These are phyloP conservation scores for Mirounga angustirostris DNA, from an alignment of 2,113 vertebrate species.

Conservation along the genomic window DNA sequence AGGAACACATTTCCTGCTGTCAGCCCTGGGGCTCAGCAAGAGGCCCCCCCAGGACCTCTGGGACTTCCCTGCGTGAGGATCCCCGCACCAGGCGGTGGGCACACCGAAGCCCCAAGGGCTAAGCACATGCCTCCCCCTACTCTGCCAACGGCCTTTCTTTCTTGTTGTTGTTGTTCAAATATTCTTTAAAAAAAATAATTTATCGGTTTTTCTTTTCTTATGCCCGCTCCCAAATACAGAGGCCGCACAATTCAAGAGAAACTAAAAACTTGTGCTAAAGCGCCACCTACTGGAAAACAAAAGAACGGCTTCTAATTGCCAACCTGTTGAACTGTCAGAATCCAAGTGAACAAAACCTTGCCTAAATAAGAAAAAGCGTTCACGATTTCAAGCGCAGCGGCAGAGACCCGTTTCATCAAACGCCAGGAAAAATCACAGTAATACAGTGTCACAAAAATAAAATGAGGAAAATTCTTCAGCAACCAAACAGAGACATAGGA, in stretches of 20 bases:
- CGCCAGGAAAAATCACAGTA: not conserved
- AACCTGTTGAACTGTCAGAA: not conserved
- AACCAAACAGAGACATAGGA: not conserved
- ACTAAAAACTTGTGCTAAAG: not conserved
- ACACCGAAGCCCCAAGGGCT: not conserved
- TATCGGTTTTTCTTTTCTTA: not conserved
- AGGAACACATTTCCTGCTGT: not conserved
- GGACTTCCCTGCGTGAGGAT: not conserved
- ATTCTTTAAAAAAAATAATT: not conserved
- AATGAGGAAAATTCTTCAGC: not conserved
- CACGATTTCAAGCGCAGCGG: not conserved
- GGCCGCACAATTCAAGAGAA: not conserved
- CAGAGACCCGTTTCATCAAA: not conserved
- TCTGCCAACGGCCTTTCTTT: not conserved
- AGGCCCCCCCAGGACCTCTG: not conserved
- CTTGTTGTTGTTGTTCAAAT: not conserved
- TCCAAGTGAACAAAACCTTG: not conserved
- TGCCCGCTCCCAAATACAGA: not conserved
- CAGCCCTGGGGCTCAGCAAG: not conserved
- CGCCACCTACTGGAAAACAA: not conserved
- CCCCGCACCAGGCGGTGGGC: not conserved
- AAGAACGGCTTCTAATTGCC: not conserved
- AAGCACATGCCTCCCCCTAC: not conserved
- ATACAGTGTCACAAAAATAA: not conserved
- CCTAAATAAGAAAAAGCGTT: not conserved